Percentiles rank a stretch among this genome's conserved stretches.
These are phyloP conservation scores for Erpetoichthys calabaricus DNA, from an alignment of 2,797 vertebrate genomes.

Conservation along the genomic window DNA sequence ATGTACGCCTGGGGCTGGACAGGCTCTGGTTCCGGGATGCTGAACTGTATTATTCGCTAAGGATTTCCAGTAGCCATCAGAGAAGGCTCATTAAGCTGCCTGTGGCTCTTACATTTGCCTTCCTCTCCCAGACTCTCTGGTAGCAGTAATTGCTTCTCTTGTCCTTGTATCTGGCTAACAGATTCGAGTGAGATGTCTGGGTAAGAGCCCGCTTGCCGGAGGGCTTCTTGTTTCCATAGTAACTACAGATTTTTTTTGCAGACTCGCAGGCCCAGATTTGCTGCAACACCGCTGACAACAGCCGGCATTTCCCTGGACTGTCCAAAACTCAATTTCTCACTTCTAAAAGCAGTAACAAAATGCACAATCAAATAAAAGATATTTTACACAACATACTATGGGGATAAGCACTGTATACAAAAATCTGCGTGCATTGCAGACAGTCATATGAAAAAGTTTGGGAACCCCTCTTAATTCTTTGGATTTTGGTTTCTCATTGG, in stretches of 20 bases:
- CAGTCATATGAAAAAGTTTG: no score
- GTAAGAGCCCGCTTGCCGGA: not conserved
- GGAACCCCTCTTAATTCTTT: no score
- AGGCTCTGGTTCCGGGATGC: not conserved
- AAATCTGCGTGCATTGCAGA: no score
- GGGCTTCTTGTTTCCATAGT: not conserved
- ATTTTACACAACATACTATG: no score
- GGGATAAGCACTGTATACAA: no score
- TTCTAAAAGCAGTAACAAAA: no score
- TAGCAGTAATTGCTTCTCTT: not conserved
- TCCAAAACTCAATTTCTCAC: no score
- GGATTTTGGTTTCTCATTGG: no score
- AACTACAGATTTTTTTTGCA: not conserved
- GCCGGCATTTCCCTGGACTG: no score
- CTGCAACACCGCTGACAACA: no score
- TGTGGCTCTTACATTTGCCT: not conserved
- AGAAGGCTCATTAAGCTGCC: constrained; percentile 3
- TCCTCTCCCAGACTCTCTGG: not conserved
- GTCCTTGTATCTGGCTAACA: not conserved
- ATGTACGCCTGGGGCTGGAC: not conserved
- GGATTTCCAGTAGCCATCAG: not conserved
- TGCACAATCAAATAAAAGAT: no score
- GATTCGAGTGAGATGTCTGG: not conserved
- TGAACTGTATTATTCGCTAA: not conserved
- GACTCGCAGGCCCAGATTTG: no score